Percentiles rank a stretch among this genome's conserved stretches.
phyloP scores from a whole-genome alignment of 2,113 vertebrate species.

The Anguilla japonica region DNA sequence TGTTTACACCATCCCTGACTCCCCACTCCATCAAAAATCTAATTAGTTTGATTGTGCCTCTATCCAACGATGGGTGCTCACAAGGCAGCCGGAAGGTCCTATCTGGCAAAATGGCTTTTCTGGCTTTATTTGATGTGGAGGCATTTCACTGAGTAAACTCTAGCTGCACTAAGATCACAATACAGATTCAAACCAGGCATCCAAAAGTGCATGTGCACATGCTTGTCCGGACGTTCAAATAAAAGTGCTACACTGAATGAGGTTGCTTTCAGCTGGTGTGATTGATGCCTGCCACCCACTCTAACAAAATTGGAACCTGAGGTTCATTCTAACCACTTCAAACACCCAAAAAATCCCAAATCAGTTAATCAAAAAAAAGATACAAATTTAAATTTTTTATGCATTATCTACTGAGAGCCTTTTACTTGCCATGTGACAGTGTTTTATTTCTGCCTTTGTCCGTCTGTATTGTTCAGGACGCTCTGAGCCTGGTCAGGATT shows the following conservation, averaged over 20 bases:
- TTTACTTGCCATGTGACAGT: background rate
- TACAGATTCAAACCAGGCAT: background rate
- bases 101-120: too few relatives aligned
- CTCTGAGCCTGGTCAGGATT: too few relatives aligned
- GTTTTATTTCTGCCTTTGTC: background rate
- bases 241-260: background rate
- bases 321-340: too few relatives aligned
- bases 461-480: background rate
- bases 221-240: background rate
- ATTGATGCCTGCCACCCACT: background rate
- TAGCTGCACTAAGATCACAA: background rate
- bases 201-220: background rate
- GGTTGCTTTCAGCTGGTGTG: background rate
- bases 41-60: too few relatives aligned
- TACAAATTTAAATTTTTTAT: too few relatives aligned
- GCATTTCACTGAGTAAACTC: background rate
- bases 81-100: too few relatives aligned
- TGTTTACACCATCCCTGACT: background rate
- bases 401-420: background rate
- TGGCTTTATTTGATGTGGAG: too few relatives aligned
- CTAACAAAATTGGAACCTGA: background rate
- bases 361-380: too few relatives aligned
- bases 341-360: too few relatives aligned
- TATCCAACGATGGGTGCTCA: too few relatives aligned
- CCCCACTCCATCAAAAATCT: too few relatives aligned